phyloP scores from a whole-genome alignment of 2,113 vertebrate genomes.

The Chionis minor region DNA sequence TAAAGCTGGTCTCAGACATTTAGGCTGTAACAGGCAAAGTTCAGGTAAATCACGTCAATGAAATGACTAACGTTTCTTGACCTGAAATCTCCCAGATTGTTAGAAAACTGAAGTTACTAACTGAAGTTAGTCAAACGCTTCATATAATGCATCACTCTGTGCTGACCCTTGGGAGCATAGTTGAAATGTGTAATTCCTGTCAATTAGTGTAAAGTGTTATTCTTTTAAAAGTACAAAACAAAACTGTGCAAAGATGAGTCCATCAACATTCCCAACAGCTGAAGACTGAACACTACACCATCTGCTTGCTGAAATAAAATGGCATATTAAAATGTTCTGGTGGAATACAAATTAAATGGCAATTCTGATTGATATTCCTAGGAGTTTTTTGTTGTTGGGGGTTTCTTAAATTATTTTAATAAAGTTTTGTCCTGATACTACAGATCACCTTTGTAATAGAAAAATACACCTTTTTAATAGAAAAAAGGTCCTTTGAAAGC shows the following conservation, averaged over 20 bases:
- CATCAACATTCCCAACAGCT: not conserved
- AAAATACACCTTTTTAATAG: not conserved
- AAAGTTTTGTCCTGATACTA: not conserved
- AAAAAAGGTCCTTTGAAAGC: not conserved
- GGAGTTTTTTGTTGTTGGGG: not conserved
- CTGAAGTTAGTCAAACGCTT: not conserved
- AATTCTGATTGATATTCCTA: not conserved
- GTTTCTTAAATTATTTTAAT: not conserved
- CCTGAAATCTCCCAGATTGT: not conserved
- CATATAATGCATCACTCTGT: not conserved
- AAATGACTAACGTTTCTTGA: not conserved
- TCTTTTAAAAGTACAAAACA: slow-evolving; percentile 12
- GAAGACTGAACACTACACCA: not conserved
- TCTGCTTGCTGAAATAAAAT: slow-evolving; percentile 38
- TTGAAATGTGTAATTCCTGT: not conserved
- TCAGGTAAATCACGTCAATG: not conserved
- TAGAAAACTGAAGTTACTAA: not conserved
- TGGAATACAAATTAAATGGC: not conserved
- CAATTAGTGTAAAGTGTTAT: not conserved
- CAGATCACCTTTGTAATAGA: not conserved
- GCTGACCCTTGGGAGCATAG: not conserved
- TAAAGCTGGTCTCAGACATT: not conserved
- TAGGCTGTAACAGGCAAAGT: not conserved
- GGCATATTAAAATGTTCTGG: not conserved
- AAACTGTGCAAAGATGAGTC: not conserved